Evolutionary conservation across 2,888 invertebrate species (phyloP).

Genomic region (Hipparchia semele): DNA sequence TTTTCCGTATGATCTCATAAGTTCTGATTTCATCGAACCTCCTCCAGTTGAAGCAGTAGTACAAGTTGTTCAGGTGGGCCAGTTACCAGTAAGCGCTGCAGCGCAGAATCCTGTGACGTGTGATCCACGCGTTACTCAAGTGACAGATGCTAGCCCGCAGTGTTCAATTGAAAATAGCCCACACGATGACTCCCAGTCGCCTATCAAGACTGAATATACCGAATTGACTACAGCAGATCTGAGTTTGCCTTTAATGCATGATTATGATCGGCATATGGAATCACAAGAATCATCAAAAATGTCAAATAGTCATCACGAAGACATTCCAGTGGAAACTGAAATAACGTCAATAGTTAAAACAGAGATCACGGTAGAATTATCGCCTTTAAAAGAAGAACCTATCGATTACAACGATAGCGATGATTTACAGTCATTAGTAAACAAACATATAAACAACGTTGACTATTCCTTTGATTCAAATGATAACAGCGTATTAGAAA

Average conservation of each 20-base stretch:
- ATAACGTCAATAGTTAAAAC: constrained; percentile 54
- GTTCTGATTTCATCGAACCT: constrained; percentile 84
- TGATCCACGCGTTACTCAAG: constrained; percentile 76
- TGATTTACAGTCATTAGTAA: constrained; percentile 46
- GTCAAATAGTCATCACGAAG: constrained; percentile 48
- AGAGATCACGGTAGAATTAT: constrained; percentile 60
- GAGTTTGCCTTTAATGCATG: constrained; percentile 63
- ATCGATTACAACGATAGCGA: constrained; percentile 49
- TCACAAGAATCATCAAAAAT: constrained; percentile 51
- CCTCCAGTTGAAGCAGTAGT: constrained; percentile 67
- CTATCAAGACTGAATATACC: constrained; percentile 73
- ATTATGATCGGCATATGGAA: constrained; percentile 58
- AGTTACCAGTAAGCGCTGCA: constrained; percentile 71
- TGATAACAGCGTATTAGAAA: constrained; percentile 39
- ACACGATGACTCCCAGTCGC: constrained; percentile 62
- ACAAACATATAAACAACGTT: constrained; percentile 48
- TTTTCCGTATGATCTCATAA: constrained; percentile 77
- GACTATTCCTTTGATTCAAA: constrained; percentile 49
- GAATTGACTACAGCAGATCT: constrained; percentile 76
- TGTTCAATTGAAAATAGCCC: constrained; percentile 69
- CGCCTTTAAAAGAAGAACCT: constrained; percentile 55
- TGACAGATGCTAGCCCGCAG: constrained; percentile 73
- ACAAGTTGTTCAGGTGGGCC: constrained; percentile 84
- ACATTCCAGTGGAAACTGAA: constrained; percentile 55
- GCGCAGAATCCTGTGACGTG: constrained; percentile 76